Evolutionary conservation across 1,140 invertebrate genomes (phyloP), one percentile per base, ranked within the genome.

Genomic region (Phocides pigmalion): DNA sequence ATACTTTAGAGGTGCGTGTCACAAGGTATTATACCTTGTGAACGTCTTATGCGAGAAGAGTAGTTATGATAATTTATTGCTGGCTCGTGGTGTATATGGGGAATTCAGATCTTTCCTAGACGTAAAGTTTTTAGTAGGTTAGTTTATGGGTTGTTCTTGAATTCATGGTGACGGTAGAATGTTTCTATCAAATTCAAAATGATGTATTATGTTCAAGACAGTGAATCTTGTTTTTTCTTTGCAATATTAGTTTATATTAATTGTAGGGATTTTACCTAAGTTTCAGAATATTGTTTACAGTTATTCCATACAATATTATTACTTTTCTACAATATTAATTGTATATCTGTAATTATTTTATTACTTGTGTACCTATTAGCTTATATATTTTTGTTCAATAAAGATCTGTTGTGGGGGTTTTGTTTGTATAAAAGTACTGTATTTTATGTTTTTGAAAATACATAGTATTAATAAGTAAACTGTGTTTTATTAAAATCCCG

Each of bases 321-420:
- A n/a, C n/a, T 47, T 20, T 47, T 17, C n/a, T 22, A 47, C 20
- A 47, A 25, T 25, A 20, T 47, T 47, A 25, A 22, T 47, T 47
- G 20, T 47, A 25, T 22, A 47, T 25, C 14, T 59, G 54, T 59
- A 15, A 58, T 54, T 59, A 17, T 42, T 32, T 46, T 46, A 9
- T 59, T 44, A 20, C 28, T 32, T 32, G 28, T 32, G 28, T 32
- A 32, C 28, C 28, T 58, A 22, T 15, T 17, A 42, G 20, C 25
- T 42, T 41, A 25, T 56, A 35, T 35, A 35, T 11, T 42, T n/a
- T 14, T 58, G 39, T 53, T 63, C 14, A 44, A 51, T 41, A 51
- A 62, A 51, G 53, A 47, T 56, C 22, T 61, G 53, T 53, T 39
- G 8, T 39, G 8, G 25, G 22, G 37, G 5, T n/a, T 12, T 35